A percentile compares a stretch with the other conserved stretches of the same genome.
phyloP scores from a whole-genome alignment of 2,113 vertebrate genomes.

The Amphiprion percula region DNA sequence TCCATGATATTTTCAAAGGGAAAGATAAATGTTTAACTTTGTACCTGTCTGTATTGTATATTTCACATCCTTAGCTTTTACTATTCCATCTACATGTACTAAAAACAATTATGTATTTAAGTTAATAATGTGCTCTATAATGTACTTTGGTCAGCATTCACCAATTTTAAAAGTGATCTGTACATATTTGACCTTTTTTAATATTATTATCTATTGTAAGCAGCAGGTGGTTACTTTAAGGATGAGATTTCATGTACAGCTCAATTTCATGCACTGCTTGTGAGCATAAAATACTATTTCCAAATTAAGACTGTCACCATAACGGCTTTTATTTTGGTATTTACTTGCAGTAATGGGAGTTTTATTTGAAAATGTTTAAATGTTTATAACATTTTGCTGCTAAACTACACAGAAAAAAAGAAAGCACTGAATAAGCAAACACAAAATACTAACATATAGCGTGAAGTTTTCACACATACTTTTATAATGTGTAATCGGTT shows the following conservation, averaged over 20 bases:
- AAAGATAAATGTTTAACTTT: conserved; percentile 8
- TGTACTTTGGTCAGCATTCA: neutral
- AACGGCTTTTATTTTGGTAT: neutral
- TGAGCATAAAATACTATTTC: neutral
- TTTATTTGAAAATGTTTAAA: neutral
- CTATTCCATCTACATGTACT: neutral
- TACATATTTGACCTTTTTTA: neutral
- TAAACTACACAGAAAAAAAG: too few relatives aligned
- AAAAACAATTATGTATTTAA: neutral
- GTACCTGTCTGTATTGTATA: neutral
- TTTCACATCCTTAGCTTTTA: neutral
- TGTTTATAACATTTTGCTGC: too few relatives aligned
- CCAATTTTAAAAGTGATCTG: neutral
- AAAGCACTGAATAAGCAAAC: too few relatives aligned
- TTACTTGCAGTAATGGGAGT: neutral
- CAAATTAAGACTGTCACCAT: neutral
- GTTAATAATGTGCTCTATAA: neutral
- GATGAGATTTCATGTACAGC: neutral
- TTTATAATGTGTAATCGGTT: neutral
- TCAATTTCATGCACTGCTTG: neutral
- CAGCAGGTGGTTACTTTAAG: neutral
- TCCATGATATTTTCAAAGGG: neutral
- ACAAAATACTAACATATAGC: too few relatives aligned
- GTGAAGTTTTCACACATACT: neutral
- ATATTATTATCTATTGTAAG: neutral